Percentiles rank a stretch among this genome's conserved stretches.
phyloP scores from a whole-genome alignment of 1,140 invertebrate genomes.

The Drosophila santomea region DNA sequence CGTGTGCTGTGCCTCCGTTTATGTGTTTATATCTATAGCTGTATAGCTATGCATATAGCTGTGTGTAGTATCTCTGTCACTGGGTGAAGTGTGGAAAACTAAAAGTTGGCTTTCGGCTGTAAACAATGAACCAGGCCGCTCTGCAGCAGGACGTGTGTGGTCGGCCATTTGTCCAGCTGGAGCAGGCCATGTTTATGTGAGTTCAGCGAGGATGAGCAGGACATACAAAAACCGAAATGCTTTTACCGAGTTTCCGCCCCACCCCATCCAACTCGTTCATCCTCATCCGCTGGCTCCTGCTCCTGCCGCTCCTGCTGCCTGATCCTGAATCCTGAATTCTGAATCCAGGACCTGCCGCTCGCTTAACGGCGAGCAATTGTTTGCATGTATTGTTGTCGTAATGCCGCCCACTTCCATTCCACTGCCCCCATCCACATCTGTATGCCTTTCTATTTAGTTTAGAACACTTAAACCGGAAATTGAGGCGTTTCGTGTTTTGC shows the following conservation, averaged over 20 bases:
- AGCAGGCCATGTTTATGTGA: slow-evolving; percentile 65
- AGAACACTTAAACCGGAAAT: slow-evolving; percentile 83
- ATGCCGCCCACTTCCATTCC: slow-evolving; percentile 2
- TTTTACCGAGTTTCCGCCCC: slow-evolving; percentile 79
- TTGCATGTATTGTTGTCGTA: slow-evolving; percentile 61
- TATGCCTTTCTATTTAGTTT: slow-evolving; percentile 75
- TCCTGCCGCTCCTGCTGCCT: neutral
- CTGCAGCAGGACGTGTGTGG: slow-evolving; percentile 61
- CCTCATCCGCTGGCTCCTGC: slow-evolving; percentile 19
- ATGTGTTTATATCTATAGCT: neutral
- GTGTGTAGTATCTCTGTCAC: slow-evolving; percentile 35
- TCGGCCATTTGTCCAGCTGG: slow-evolving; percentile 73
- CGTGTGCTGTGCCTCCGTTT: slow-evolving; percentile 9
- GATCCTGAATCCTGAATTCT: neutral
- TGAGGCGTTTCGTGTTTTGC: slow-evolving; percentile 82
- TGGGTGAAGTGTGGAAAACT: slow-evolving; percentile 75
- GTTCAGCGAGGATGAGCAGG: slow-evolving; percentile 45
- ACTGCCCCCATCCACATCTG: neutral
- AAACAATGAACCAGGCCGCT: slow-evolving; percentile 62
- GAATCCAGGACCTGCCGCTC: slow-evolving; percentile 29
- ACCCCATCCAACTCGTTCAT: slow-evolving; percentile 54
- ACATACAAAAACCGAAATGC: slow-evolving; percentile 74
- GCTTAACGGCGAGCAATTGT: slow-evolving; percentile 60
- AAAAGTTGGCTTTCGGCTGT: slow-evolving; percentile 71
- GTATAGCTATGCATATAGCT: neutral